Percentiles rank a stretch among this genome's conserved stretches.
These are phyloP conservation scores for Argya squamiceps DNA, from an alignment of 2,797 vertebrate genomes.

Conservation along the genomic window DNA sequence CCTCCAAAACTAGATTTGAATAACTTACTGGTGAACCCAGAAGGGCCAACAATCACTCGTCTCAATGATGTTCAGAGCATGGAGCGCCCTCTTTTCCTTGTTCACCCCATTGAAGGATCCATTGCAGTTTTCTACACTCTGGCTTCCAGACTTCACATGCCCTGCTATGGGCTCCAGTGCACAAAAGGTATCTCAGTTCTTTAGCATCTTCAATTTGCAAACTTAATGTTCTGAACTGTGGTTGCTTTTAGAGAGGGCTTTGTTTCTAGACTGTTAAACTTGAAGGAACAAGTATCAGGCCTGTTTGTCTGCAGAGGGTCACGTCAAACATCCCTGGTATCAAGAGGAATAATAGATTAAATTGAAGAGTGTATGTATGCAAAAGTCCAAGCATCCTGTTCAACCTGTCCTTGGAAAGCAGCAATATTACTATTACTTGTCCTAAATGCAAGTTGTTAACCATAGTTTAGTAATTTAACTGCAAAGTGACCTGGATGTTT, in stretches of 20 bases:
- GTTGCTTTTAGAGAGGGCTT: not conserved
- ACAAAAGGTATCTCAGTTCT: conserved; percentile 84
- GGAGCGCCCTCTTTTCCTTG: conserved; percentile 89
- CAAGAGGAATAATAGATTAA: not conserved
- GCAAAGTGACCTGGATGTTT: not conserved
- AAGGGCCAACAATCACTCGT: conserved; percentile 80
- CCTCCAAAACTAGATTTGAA: conserved; percentile 81
- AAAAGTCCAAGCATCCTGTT: not conserved
- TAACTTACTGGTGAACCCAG: conserved; percentile 87
- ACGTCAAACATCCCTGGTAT: not conserved
- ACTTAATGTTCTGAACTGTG: not conserved
- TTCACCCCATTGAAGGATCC: conserved; percentile 96
- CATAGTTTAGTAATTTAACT: not conserved
- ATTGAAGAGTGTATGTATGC: not conserved
- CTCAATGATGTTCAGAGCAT: conserved; percentile 87
- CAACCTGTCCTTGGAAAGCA: not conserved
- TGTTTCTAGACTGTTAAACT: not conserved
- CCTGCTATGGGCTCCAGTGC: conserved; percentile 94
- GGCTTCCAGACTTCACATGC: conserved; percentile 85
- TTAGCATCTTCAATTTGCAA: not conserved
- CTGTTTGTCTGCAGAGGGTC: not conserved
- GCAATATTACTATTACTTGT: not conserved
- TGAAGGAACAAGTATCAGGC: not conserved
- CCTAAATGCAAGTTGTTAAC: not conserved
- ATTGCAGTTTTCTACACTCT: conserved; percentile 83